Evolutionary conservation across 1,140 invertebrate genomes (phyloP), one percentile per base, ranked within the genome.

Genomic region (Calliphora vicina): DNA sequence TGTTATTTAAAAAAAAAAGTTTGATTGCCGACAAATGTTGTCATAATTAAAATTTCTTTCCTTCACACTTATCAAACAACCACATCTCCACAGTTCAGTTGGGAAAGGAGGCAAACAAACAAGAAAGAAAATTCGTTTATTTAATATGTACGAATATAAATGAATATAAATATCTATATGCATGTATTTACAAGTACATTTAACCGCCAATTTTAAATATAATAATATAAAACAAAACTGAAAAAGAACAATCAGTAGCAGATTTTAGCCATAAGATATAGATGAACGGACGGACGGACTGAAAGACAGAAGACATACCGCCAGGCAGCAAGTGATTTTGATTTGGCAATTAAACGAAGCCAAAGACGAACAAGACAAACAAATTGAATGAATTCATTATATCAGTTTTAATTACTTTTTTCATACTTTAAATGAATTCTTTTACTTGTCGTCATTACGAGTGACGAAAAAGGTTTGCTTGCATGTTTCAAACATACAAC

Each of bases 381-480:
- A 71, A 82, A 82, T 85, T 85, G 86, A 88, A 88, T 87, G 87
- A 88, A 88, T 87, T 87, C 87, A 88, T 88, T 88, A 88, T 88
- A 86, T 88, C 85, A 87, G 84, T 88, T 88, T 88, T 88, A 88
- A 88, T 88, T 88, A 86, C 87, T 88, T 88, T 88, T 78, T 88
- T 88, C 87, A 87, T 88, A 88, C 87, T 88, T 88, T 88, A 27
- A 71, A 71, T 71, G 81, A 82, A 67, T 67, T 82, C 26, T 82
- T 82, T 88, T 87, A 43, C 35, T 43, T 78, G 74, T 43, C 74
- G 74, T 78, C 74, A 78, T 78, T 43, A 78, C 13, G 0, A 78
- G 9, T 45, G 74, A 78, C 74, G 74, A 78, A 78, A 88, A 88
- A 86, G 84, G 88, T 87, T 29, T 84, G 86, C 84, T 29, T 84